Conservation (phyloP, 2,797 vertebrate genomes). For the Acipenser ruthenus region DNA sequence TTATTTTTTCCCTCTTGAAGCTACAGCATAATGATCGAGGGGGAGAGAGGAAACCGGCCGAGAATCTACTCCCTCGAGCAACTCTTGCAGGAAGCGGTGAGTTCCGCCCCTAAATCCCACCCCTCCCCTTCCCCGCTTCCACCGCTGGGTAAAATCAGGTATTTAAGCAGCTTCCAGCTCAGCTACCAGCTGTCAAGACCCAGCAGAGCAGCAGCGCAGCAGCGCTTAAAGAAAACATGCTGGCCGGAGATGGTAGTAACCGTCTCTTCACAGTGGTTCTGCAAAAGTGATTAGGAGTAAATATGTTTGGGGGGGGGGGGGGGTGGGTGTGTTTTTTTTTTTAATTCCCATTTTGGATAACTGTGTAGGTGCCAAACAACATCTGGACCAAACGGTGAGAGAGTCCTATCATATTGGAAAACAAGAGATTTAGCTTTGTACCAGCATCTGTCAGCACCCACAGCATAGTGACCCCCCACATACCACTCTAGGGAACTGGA, state of each 20-base stretch:
- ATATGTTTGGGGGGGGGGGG: slow-evolving; percentile 20
- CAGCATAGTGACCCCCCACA: slow-evolving; percentile 4
- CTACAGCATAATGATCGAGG: slow-evolving; percentile 85
- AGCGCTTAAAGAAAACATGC: slow-evolving; percentile 24
- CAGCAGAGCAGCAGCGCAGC: slow-evolving; percentile 9
- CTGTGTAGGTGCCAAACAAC: slow-evolving; percentile 14
- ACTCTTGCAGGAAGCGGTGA: slow-evolving; percentile 88
- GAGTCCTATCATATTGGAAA: slow-evolving; percentile 14
- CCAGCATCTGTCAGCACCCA: slow-evolving; percentile 1
- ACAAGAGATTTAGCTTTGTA: slow-evolving; percentile 4
- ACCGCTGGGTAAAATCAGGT: neutral
- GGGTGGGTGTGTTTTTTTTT: neutral
- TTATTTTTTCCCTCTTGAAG: slow-evolving; percentile 46
- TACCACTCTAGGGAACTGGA: neutral
- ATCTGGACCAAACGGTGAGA: slow-evolving; percentile 13
- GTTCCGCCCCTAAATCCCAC: slow-evolving; percentile 29
- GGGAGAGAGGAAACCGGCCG: slow-evolving; percentile 84
- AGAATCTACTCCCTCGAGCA: slow-evolving; percentile 88
- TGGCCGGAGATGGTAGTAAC: slow-evolving; percentile 17
- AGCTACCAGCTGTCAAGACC: neutral
- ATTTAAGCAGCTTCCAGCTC: no score
- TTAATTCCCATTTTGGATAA: slow-evolving; percentile 14
- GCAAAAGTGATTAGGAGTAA: slow-evolving; percentile 24
- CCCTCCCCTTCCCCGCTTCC: slow-evolving; percentile 7
- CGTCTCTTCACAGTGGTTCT: slow-evolving; percentile 19